Percentiles rank a stretch among this genome's conserved stretches.
Conservation (phyloP, 2,113 vertebrate genomes). For the Sclerurus mexicanus region DNA sequence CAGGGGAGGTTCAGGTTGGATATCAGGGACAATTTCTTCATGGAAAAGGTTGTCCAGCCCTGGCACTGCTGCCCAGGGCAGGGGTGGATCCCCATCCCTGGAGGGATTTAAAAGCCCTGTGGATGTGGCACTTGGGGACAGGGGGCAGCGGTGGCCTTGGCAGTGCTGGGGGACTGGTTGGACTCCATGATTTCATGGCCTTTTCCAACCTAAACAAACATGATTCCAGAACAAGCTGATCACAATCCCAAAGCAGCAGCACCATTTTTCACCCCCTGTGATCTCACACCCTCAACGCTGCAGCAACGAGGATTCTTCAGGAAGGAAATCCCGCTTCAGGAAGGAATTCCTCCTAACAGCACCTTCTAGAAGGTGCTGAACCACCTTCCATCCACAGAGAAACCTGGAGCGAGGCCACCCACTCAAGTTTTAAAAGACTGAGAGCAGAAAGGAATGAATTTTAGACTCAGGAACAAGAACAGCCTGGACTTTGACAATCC, state of each 20-base stretch:
- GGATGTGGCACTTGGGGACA: neutral
- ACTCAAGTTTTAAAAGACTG: neutral
- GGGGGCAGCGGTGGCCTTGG: neutral
- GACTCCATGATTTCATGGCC: fast-evolving
- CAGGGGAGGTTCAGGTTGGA: neutral
- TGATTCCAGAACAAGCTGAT: neutral
- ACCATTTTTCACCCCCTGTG: neutral
- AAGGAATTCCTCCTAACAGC: neutral
- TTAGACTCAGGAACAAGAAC: neutral
- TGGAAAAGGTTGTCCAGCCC: neutral
- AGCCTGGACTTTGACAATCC: neutral
- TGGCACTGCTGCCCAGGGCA: neutral
- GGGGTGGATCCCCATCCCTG: neutral
- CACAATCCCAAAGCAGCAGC: neutral
- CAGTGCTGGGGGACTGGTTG: neutral
- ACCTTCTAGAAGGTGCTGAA: neutral
- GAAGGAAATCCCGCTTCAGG: neutral
- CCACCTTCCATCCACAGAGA: neutral
- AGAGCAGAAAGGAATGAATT: neutral
- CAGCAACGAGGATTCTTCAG: neutral
- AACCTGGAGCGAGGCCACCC: neutral
- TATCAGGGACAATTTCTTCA: neutral
- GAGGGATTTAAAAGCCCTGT: neutral
- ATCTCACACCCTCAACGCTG: neutral
- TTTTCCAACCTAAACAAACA: neutral